Base-by-base conservation (phyloP, 2,888 invertebrate genomes). In the Plagodis pulveraria region DNA sequence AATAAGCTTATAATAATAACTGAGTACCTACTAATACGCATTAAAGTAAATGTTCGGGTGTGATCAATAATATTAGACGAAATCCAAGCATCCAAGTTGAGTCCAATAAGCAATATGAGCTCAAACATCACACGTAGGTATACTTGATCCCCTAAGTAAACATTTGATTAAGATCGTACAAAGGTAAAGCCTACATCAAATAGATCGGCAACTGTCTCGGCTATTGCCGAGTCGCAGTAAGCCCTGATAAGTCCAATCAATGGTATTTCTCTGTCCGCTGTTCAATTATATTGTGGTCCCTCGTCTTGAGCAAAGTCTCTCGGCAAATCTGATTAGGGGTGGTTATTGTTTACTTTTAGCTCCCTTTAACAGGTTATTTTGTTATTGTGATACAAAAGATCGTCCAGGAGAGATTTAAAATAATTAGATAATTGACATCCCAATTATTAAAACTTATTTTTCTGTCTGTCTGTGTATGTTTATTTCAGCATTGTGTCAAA, bases 241-340 rank as follows among this genome's bases (percentile, higher is more conserved):
- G 56, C 61, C 48, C 45, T 41, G 51, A 56, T 62, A 65, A 59
- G 58, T 57, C 60, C 58, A 62, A 59, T 62, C 60, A 61, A 55
- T 59, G 54, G 45, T 58, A 41, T 61, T 57, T 50, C 49, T 52
- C 46, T 43, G 55, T 51, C 58, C 58, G 45, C 33, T n/a, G 46
- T 64, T 45, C 64, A 70, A 70, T 67, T 63, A 70, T 62, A 43
- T 56, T 59, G 63, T 42, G 63, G 62, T 59, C 63, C 50, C 55
- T 65, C 55, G 48, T 57, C 57, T 46, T 58, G 56, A 58, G 56
- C 46, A 54, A 70, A 70, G 63, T 67, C 62, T 63, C 55, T 58
- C 62, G 51, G 56, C 56, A 59, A 71, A 73, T 73, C 67, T 69
- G 72, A 73, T 72, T 74, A 72, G 70, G 65, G 63, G 40, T 40